Base-by-base conservation (phyloP, 1,140 invertebrate species). In the Platorchestia sp. region DNA sequence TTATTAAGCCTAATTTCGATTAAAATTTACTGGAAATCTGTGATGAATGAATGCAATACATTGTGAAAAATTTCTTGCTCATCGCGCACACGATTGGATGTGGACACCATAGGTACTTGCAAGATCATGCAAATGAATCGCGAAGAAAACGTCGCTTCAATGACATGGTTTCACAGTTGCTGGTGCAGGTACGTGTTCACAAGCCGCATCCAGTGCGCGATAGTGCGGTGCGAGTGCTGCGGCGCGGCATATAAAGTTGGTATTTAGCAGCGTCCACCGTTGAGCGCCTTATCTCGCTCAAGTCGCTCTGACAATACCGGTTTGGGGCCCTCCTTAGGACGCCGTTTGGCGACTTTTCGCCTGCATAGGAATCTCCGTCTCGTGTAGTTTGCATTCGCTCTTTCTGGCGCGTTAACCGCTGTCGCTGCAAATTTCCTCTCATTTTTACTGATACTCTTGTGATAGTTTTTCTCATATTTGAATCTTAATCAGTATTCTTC, bases 291-390 rank as follows among this genome's bases (percentile, higher is more conserved):
- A 89, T 89, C 87, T 41, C 43, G 10, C 40, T 6, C 36, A 86
- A n/a, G 86, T 86, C 86, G n/a, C 87, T 89, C 87, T 89, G 36
- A 89, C 87, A 89, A 89, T 89, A 89, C 87, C 87, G 87, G 87
- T 89, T 89, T 89, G 87, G 87, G 36, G 87, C 36, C 36, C 59
- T 42, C 27, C 36, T 89, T 89, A 42, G 43, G 27, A 42, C 41
- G 87, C 87, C 41, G 43, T 42, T 10, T 89, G 87, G 87, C 87
- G 87, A 42, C 87, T 89, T 41, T 41, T 44, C 3, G 87, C 87
- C 87, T 89, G 87, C 87, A 16, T 89, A 44, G 87, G 42, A 89
- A 89, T 89, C 87, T 44, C 41, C 43, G 87, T 89, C 87, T 41
- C 27, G 27, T 89, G 87, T 89, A 89, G 87, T 89, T 89, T 89